Base-by-base conservation (phyloP, 1,140 invertebrate genomes). In the Panagrolaimus sp. region DNA sequence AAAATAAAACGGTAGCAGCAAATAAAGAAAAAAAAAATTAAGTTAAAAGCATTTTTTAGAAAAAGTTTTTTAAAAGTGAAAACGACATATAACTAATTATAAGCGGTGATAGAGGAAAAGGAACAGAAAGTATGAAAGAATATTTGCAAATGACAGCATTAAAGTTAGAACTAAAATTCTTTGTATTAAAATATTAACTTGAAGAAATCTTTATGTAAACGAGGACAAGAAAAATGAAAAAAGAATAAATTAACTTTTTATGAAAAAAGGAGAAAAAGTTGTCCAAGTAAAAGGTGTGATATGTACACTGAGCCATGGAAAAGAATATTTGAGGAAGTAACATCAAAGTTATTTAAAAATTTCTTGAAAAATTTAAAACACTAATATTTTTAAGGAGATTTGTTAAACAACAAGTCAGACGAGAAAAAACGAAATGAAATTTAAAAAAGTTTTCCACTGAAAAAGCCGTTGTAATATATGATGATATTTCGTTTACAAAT, bases 141-240 rank as follows among this genome's bases (percentile, higher is more conserved):
- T n/a, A 58, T 58, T 58, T 58, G 52, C 52, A 58, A 58, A 28
- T 58, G 52, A 58, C 52, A 58, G 52, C 52, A 28, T 26, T 21
- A 58, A 58, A 28, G 32, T 38, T 58, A 28, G 17, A 58, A 26
- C 21, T 26, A 58, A 28, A 28, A 58, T 58, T 58, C 28, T 58
- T 12, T 58, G 52, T 58, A 58, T 58, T n/a, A 58, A 21, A 58
- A 28, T 58, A 26, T 21, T 21, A 58, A 58, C 52, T 26, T 26
- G 21, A 58, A 58, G 32, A 26, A 58, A 26, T 58, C 14, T 58
- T 58, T 58, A 58, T 58, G 52, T 58, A 58, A 58, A 58, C 52
- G 52, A 58, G 32, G 7, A 38, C 32, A 38, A 38, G 32, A 38
- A 38, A 38, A 58, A 21, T n/a, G 15, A 21, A 58, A 58, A 58